Evolutionary conservation across 2,113 vertebrate species (phyloP).

Genomic region (Alethe castanea): DNA sequence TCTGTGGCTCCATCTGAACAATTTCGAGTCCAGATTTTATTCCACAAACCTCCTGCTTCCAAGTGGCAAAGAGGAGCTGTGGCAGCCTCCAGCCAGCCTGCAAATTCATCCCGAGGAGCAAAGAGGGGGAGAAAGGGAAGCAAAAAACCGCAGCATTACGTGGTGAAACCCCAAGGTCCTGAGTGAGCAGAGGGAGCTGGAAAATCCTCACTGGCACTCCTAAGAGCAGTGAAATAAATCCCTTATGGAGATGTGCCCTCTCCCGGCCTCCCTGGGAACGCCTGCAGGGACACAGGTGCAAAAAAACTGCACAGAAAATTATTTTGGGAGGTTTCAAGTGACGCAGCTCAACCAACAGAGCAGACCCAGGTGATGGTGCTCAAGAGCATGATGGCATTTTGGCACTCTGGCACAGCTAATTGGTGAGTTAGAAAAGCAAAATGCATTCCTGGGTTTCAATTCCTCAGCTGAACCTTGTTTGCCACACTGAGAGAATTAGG

Average conservation of each 20-base stretch:
- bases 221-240: neutral
- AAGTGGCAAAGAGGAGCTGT: neutral
- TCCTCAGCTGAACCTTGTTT: neutral
- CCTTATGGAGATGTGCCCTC: conserved; percentile 48
- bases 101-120: neutral
- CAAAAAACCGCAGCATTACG: neutral
- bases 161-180: neutral
- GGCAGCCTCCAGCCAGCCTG: neutral
- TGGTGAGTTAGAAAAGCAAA: neutral
- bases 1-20: neutral
- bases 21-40: neutral
- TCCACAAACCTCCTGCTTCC: neutral
- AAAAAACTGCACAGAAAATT: rapidly evolving
- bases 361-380: neutral
- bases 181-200: neutral
- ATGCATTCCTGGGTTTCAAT: neutral
- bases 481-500: neutral
- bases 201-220: neutral
- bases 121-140: neutral
- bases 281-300: neutral
- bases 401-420: neutral
- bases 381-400: neutral
- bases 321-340: neutral
- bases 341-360: neutral
- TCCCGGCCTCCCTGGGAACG: neutral